Base-by-base conservation (phyloP, 2,888 invertebrate species). In the Cheilosia impressa region DNA sequence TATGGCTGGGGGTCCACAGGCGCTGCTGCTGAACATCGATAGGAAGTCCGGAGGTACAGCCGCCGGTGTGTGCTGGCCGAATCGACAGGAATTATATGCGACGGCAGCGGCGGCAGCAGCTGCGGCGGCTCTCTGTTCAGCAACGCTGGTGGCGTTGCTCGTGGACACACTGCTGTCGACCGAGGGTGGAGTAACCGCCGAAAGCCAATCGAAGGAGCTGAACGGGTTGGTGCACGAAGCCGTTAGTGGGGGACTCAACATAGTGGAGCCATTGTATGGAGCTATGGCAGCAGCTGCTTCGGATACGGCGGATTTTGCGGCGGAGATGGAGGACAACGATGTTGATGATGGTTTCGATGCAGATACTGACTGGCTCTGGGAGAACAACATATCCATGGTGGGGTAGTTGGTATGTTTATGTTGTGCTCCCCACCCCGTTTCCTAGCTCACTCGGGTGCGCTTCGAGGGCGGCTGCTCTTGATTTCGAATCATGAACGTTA, bases 401-500 rank as follows among this genome's bases (percentile, higher is more conserved):
- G 76, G 76, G 85, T 85, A 80, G 22, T 72, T 85, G 38, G 71
- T 76, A 89, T 90, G 90, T 89, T 90, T 87, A 89, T 91, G 90
- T 90, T 91, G 92, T 91, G 91, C 92, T 92, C 92, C 92, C 93
- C 91, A 92, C 90, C 92, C 92, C 92, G 91, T 90, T 90, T 92
- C 93, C 92, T 92, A 92, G 92, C 92, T 92, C 87, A 92, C 91
- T 78, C 93, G 91, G 45, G 91, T 90, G 43, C 92, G 90, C 87
- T 92, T 92, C 60, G 90, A 89, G 57, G 91, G 91, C 88, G 92
- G 92, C 89, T 92, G 91, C 79, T 92, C 92, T 88, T 91, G 90
- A 87, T 90, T 91, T 88, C 92, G 91, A 92, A 96, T 94, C 96
- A 97, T 97, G 93, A 97, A 97, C 91, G 96, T 96, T 93, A 97